Conservation (phyloP, 2,113 vertebrate species). For the Pongo pygmaeus region DNA sequence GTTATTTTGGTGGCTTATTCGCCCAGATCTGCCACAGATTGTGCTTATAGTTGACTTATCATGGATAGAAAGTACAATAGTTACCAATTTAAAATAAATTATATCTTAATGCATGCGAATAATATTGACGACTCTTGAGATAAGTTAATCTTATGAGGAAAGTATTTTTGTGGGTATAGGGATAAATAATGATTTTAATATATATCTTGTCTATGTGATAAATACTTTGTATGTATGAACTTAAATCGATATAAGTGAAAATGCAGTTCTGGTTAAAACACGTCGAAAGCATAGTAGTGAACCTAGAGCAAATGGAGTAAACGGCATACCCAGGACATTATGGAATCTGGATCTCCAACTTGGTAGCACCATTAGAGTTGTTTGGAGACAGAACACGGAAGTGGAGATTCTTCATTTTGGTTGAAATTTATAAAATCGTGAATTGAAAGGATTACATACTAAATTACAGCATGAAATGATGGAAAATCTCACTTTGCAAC, state of each 20-base stretch:
- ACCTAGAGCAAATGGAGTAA: background rate
- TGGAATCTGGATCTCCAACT: background rate
- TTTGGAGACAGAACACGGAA: background rate
- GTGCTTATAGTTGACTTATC: background rate
- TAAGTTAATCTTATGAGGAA: constrained; percentile 39
- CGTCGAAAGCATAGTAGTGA: background rate
- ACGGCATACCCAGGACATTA: background rate
- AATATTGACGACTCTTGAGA: background rate
- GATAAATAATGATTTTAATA: constrained; percentile 10
- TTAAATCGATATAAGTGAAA: background rate
- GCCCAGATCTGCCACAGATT: constrained; percentile 11
- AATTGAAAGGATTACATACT: background rate
- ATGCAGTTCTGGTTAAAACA: background rate
- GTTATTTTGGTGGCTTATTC: background rate
- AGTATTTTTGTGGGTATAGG: background rate
- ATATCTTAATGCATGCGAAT: background rate
- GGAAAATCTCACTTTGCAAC: background rate
- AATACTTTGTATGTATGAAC: background rate
- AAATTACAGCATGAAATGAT: background rate
- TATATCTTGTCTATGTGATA: background rate
- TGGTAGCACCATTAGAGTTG: background rate
- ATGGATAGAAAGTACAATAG: background rate
- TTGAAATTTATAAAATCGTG: background rate
- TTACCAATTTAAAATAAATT: background rate
- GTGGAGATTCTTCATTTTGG: background rate